A percentile compares a stretch with the other conserved stretches of the same genome.
Evolutionary conservation across 2,113 vertebrate species (phyloP).

Genomic region (Chroicocephalus ridibundus): DNA sequence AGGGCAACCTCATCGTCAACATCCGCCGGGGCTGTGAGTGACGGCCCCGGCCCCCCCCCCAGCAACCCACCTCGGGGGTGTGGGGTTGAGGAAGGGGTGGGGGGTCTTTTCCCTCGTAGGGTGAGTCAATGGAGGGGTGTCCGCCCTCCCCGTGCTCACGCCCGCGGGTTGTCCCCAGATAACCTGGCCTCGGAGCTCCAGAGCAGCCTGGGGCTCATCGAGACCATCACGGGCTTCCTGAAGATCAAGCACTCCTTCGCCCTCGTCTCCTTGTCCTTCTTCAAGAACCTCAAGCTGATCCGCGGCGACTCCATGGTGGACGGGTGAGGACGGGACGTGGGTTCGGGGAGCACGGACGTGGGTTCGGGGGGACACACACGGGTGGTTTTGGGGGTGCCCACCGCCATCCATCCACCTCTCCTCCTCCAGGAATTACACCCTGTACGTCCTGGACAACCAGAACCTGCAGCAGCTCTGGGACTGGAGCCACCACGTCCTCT

Average conservation of each 20-base stretch:
- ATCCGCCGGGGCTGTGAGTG: conserved; percentile 82
- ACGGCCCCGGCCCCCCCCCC: not conserved
- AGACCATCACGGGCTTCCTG: conserved; percentile 82
- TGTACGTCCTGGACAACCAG: conserved; percentile 83
- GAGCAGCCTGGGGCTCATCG: conserved; percentile 76
- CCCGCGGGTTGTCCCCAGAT: conserved; percentile 30
- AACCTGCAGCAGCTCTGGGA: conserved; percentile 82
- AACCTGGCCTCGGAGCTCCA: conserved; percentile 76
- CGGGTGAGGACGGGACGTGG: conserved; percentile 56
- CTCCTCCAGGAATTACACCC: conserved; percentile 76
- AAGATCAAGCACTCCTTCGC: conserved; percentile 85
- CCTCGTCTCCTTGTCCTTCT: conserved; percentile 79
- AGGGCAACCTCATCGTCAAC: conserved; percentile 82
- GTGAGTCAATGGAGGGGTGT: not conserved
- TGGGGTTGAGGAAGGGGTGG: not conserved
- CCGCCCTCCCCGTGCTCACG: fast-evolving
- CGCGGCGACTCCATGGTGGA: conserved; percentile 81
- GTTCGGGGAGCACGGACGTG: fast-evolving
- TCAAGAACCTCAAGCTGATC: conserved; percentile 82
- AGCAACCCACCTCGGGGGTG: fast-evolving
- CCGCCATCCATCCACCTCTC: fast-evolving
- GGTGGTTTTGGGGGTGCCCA: not conserved
- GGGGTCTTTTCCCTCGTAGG: not conserved
- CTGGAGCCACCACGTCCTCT: conserved; percentile 72
- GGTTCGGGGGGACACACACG: fast-evolving